phyloP scores from a whole-genome alignment of 2,888 invertebrate genomes.

The Masnerella sp. region DNA sequence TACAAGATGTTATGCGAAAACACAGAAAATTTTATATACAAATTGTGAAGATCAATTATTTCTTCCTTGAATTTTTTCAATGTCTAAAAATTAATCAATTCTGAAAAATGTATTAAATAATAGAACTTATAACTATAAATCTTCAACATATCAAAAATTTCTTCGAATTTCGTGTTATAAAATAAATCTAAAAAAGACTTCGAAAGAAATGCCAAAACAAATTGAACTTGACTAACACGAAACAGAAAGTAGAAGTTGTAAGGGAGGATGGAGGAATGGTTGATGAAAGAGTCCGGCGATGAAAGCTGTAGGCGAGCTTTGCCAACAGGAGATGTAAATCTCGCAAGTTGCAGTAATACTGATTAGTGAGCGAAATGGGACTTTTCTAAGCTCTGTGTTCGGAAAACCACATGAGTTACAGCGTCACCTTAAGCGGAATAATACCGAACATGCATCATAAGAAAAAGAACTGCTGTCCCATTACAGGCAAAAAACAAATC shows the following conservation, averaged over 20 bases:
- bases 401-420: constrained; percentile 31
- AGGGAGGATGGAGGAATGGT: constrained; percentile 24
- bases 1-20: no score
- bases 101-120: no score
- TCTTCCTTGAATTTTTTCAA: no score
- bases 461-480: constrained; percentile 22
- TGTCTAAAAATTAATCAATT: no score
- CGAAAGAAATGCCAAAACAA: constrained; percentile 17
- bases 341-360: constrained; percentile 44
- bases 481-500: no score
- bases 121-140: no score
- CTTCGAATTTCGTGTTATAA: neutral
- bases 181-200: neutral
- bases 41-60: no score
- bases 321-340: constrained; percentile 36
- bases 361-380: constrained; percentile 48
- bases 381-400: constrained; percentile 33
- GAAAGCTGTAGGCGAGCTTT: no score
- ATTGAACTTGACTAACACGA: constrained; percentile 9
- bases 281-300: constrained; percentile 31
- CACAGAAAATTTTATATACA: no score
- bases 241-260: constrained; percentile 26
- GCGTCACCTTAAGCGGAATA: constrained; percentile 25
- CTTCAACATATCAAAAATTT: neutral
- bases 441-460: constrained; percentile 29